Base-by-base conservation (phyloP, 2,888 invertebrate species). In the Eucera pruinosa region DNA sequence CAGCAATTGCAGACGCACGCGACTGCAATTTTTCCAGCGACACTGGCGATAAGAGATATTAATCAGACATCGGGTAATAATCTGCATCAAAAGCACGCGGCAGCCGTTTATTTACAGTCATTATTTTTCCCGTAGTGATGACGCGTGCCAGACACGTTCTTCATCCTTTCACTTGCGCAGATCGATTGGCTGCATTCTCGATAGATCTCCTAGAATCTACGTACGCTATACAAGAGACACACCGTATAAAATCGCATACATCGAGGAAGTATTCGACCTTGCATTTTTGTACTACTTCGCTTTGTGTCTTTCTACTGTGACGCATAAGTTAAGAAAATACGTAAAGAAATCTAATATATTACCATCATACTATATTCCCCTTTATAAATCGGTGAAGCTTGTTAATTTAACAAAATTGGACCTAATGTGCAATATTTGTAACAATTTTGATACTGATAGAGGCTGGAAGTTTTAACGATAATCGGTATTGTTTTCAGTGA, bases 121-220 rank as follows among this genome's bases (percentile, higher is more conserved):
- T 58, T 67, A 68, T 68, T 73, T 61, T 61, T 55, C 61, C n/a
- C 47, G 11, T 23, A 23, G 33, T 39, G 39, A 20, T 41, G 68
- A 73, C 68, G 72, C 54, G 73, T 61, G 61, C 61, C 73, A 48
- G 48, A 73, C 61, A 62, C 61, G 55, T 69, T 57, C 61, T 36
- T 69, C 69, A 45, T 43, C 73, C 58, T 41, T 71, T 57, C 65
- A 67, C 68, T 72, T 47, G 54, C n/a, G 25, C 20, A 18, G 36
- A 57, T 50, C 66, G 47, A 66, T 66, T 20, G 39, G 43, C 33
- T 36, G 50, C 73, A 65, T 55, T 73, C 55, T 23, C 55, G 39
- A 13, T 54, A 72, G 45, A 68, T 52, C 54, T 45, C 47, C 13
- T 9, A 23, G 47, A 48, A 75, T 39, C 52, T 43, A 36, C 39